Evolutionary conservation across 1,140 invertebrate species (phyloP).

Genomic region (Drosophila neocordata): DNA sequence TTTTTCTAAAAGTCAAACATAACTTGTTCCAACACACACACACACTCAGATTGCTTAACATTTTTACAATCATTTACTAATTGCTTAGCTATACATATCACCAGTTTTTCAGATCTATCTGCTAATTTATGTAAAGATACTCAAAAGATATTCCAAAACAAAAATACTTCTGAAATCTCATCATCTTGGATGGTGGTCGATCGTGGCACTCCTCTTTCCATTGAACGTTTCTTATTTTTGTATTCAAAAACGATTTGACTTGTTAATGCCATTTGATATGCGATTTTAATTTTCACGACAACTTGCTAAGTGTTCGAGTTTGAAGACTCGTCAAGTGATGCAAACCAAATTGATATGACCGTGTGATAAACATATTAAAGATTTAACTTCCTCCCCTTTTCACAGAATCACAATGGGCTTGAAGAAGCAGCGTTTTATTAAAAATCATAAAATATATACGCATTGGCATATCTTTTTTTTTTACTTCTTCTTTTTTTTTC

Average conservation of each 20-base stretch:
- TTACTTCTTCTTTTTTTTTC: neutral
- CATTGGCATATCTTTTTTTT: constrained; percentile 8
- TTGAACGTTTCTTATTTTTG: neutral
- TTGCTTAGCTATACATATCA: constrained; percentile 21
- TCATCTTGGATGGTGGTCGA: neutral
- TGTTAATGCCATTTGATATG: constrained; percentile 14
- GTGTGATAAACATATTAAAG: constrained; percentile 15
- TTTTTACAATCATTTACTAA: constrained; percentile 27
- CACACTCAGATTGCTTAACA: constrained; percentile 3
- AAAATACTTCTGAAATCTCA: no score
- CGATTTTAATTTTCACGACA: constrained; percentile 26
- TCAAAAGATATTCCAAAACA: constrained; percentile 10
- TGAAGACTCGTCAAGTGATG: constrained; percentile 14
- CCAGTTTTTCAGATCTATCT: constrained; percentile 1
- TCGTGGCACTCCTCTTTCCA: neutral
- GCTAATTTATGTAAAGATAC: constrained; percentile 27
- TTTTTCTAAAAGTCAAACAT: constrained; percentile 16
- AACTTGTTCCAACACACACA: constrained; percentile 5
- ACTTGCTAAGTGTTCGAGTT: constrained; percentile 27
- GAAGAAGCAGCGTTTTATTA: constrained; percentile 15
- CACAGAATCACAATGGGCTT: neutral
- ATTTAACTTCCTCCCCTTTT: neutral
- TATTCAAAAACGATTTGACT: constrained; percentile 19
- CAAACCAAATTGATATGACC: constrained; percentile 13
- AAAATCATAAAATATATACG: constrained; percentile 18